Conservation (phyloP, 1,140 invertebrate genomes). For the Papilio polyxenes region DNA sequence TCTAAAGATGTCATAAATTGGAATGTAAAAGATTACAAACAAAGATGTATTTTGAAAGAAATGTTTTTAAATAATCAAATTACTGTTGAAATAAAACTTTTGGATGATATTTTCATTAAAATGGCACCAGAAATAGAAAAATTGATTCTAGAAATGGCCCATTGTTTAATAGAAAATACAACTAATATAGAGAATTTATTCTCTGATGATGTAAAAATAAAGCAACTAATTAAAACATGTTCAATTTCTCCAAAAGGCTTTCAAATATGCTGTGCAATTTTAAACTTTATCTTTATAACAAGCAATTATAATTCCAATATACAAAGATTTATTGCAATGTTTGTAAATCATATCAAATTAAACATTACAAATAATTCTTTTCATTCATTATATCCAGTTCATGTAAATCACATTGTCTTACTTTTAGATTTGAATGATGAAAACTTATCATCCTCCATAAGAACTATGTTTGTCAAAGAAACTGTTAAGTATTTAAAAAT, state of each 20-base stretch:
- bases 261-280: conserved; percentile 62
- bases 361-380: conserved; percentile 44
- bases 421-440: conserved; percentile 63
- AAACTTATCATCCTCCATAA: conserved; percentile 44
- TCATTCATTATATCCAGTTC: conserved; percentile 55
- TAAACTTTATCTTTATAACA: conserved; percentile 62
- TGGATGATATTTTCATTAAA: conserved; percentile 62
- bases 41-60: conserved; percentile 44
- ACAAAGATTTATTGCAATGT: conserved; percentile 54
- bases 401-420: conserved; percentile 54
- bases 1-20: conserved; percentile 59
- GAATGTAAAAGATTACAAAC: conserved; percentile 51
- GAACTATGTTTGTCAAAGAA: conserved; percentile 48
- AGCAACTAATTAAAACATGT: conserved; percentile 55
- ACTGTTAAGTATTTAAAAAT: conserved; percentile 50
- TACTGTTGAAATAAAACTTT: conserved; percentile 36
- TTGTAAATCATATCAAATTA: conserved; percentile 56
- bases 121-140: conserved; percentile 64
- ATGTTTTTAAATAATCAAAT: conserved; percentile 39
- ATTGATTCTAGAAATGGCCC: conserved; percentile 52
- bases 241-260: conserved; percentile 58
- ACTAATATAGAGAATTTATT: conserved; percentile 49
- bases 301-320: conserved; percentile 58
- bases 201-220: conserved; percentile 42
- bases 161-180: conserved; percentile 44